Percentiles rank a stretch among this genome's conserved stretches.
Evolutionary conservation across 2,888 invertebrate genomes (phyloP).

Genomic region (Dascillus cervinus): DNA sequence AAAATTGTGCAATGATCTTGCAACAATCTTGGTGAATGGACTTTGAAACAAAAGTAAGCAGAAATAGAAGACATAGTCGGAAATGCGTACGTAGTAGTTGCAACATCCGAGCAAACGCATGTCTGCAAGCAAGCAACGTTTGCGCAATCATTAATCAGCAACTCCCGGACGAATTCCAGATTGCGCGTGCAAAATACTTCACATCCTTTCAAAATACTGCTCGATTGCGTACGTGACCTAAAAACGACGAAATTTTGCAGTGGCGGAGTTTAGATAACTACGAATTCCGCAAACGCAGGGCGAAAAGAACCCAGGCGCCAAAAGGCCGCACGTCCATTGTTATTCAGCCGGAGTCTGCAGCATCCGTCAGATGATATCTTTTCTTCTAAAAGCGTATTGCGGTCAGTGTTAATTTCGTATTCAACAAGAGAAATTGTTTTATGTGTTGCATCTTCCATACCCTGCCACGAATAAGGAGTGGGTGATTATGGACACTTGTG

Average conservation of each 20-base stretch:
- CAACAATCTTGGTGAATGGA: background rate
- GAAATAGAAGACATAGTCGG: slow-evolving; percentile 17
- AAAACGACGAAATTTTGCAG: too few relatives aligned
- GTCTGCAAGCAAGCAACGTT: slow-evolving; percentile 20
- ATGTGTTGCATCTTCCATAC: background rate
- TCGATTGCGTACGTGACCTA: too few relatives aligned
- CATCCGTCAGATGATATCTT: slow-evolving; percentile 23
- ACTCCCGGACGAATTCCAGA: slow-evolving; percentile 20
- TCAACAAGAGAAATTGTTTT: slow-evolving; percentile 15
- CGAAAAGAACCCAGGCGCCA: slow-evolving; percentile 17
- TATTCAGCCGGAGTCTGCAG: slow-evolving; percentile 19
- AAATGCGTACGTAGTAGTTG: slow-evolving; percentile 23
- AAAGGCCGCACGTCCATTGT: slow-evolving; percentile 16
- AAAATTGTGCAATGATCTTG: background rate
- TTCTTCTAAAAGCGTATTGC: slow-evolving; percentile 17
- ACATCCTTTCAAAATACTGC: slow-evolving; percentile 15
- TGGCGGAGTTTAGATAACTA: too few relatives aligned
- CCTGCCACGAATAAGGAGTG: too few relatives aligned
- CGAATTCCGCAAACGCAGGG: slow-evolving; percentile 1
- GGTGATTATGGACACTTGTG: too few relatives aligned
- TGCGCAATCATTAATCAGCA: slow-evolving; percentile 20
- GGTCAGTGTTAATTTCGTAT: slow-evolving; percentile 19
- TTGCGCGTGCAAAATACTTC: slow-evolving; percentile 17
- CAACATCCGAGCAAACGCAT: slow-evolving; percentile 24
- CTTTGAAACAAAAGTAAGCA: slow-evolving; percentile 8